Conservation (phyloP, 2,888 invertebrate species). For the Lithophane socia region DNA sequence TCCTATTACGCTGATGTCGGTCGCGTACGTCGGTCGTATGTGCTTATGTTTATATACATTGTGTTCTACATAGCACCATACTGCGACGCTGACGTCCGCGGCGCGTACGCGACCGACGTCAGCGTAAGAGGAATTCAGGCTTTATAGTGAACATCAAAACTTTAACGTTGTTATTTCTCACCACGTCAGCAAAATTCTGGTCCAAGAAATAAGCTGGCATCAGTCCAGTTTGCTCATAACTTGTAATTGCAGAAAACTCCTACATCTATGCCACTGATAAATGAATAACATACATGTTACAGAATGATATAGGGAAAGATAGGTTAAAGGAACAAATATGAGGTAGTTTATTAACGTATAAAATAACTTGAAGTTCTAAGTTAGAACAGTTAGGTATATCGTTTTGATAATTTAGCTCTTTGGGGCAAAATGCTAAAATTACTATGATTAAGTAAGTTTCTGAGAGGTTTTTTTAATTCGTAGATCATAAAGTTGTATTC, state of each 20-base stretch:
- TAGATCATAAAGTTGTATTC: neutral
- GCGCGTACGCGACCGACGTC: no score
- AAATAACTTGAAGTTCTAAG: neutral
- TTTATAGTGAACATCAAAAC: neutral
- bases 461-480: no score
- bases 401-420: neutral
- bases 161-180: neutral
- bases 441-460: neutral
- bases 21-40: no score
- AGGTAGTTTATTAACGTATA: neutral
- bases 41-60: no score
- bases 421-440: neutral
- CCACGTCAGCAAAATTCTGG: neutral
- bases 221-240: constrained; percentile 26
- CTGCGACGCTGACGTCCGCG: no score
- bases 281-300: neutral
- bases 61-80: no score
- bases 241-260: constrained; percentile 10
- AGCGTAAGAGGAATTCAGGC: no score
- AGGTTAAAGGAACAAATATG: neutral
- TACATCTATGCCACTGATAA: neutral
- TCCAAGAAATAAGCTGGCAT: constrained; percentile 15
- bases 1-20: no score
- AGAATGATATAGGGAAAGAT: neutral
- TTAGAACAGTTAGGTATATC: no score